These are phyloP conservation scores for Halcyon chelicuti DNA, from an alignment of 2,797 vertebrate genomes.

Conservation along the genomic window DNA sequence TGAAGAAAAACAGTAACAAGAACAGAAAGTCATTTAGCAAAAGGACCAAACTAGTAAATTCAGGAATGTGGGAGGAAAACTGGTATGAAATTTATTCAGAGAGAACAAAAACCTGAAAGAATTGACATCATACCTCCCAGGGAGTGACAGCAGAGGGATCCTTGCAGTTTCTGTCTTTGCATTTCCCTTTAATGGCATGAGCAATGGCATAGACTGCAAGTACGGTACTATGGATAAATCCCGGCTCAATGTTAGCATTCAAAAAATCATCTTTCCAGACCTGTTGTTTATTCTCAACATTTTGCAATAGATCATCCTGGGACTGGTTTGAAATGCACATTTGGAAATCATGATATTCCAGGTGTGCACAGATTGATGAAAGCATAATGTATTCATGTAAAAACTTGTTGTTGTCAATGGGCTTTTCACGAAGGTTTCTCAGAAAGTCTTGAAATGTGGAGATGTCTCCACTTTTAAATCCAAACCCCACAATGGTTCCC, in stretches of 20 bases:
- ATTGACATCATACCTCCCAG: conserved; percentile 83
- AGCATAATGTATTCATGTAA: conserved; percentile 75
- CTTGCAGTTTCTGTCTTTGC: conserved; percentile 79
- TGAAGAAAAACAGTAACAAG: not conserved
- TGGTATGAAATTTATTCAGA: not conserved
- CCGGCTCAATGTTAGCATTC: conserved; percentile 62
- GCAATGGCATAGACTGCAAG: conserved; percentile 86
- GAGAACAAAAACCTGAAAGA: not conserved
- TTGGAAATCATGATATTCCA: conserved; percentile 73
- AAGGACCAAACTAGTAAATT: not conserved
- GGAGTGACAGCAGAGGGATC: conserved; percentile 79
- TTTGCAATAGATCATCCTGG: conserved; percentile 30
- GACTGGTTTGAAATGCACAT: conserved; percentile 75
- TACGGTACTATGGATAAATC: conserved; percentile 80
- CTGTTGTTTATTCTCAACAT: not conserved
- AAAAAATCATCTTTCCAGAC: conserved; percentile 72
- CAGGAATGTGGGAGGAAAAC: not conserved
- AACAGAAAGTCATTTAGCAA: not conserved
- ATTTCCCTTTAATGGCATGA: conserved; percentile 82
- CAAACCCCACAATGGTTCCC: conserved; percentile 87
- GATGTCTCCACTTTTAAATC: conserved; percentile 83
- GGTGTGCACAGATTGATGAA: conserved; percentile 66
- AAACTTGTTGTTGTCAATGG: conserved; percentile 76
- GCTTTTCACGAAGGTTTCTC: conserved; percentile 66
- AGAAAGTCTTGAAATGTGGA: conserved; percentile 82